These are phyloP conservation scores for Salarias fasciatus DNA, from an alignment of 2,797 vertebrate species.

Conservation along the genomic window DNA sequence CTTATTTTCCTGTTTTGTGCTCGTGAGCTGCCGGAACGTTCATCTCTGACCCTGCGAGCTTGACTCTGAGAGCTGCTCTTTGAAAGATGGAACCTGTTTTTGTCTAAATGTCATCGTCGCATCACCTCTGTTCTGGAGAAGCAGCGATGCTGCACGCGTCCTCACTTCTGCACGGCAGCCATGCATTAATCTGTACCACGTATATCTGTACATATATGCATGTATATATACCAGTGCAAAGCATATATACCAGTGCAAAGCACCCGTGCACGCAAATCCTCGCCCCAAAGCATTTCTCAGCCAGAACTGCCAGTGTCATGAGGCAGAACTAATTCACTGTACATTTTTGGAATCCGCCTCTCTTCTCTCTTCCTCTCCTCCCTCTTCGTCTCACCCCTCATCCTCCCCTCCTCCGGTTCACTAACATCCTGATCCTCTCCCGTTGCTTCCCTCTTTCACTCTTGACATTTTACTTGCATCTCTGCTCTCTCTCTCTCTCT, in stretches of 20 bases:
- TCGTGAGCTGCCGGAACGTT: constrained; percentile 30
- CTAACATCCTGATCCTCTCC: constrained; percentile 59
- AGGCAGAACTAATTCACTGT: constrained; percentile 72
- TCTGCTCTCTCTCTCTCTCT: constrained; percentile 21
- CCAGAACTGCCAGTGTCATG: constrained; percentile 62
- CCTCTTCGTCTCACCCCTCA: constrained; percentile 33
- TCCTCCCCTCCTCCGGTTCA: constrained; percentile 52
- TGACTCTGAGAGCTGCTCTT: constrained; percentile 52
- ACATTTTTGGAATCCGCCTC: constrained; percentile 57
- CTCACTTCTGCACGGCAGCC: neutral
- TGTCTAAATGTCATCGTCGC: constrained; percentile 64
- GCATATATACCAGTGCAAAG: neutral
- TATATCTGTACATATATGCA: constrained; percentile 2
- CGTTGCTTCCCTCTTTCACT: constrained; percentile 31
- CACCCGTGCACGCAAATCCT: constrained; percentile 5
- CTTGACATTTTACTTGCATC: constrained; percentile 46
- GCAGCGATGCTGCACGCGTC: constrained; percentile 35
- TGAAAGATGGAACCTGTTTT: constrained; percentile 48
- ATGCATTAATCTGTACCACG: too few relatives aligned
- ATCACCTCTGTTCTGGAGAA: constrained; percentile 49
- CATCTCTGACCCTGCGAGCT: constrained; percentile 44
- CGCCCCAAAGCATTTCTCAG: constrained; percentile 53
- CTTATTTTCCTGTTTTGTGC: constrained; percentile 8
- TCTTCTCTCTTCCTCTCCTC: constrained; percentile 43
- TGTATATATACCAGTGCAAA: neutral